These are phyloP conservation scores for Hippocampus mohnikei DNA, from an alignment of 2,113 vertebrate species.

Conservation along the genomic window DNA sequence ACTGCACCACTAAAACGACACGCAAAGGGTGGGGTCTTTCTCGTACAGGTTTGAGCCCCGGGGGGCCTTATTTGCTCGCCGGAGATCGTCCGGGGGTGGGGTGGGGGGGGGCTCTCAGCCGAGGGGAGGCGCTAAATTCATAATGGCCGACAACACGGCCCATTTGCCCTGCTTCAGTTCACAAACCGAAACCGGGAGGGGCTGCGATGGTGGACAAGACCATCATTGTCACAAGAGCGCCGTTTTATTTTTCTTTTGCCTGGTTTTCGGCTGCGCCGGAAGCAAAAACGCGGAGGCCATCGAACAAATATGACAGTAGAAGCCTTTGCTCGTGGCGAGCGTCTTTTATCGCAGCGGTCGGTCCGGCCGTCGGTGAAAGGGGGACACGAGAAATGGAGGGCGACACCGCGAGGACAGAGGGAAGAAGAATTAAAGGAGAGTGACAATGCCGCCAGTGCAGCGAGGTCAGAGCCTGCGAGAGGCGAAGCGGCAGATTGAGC, in stretches of 20 bases:
- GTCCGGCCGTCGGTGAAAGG: constrained; percentile 37
- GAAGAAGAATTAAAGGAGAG: constrained; percentile 26
- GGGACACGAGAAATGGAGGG: constrained; percentile 26
- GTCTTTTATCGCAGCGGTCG: constrained; percentile 32
- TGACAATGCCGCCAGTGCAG: constrained; percentile 36
- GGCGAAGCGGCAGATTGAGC: constrained; percentile 57
- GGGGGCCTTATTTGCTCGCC: constrained; percentile 20
- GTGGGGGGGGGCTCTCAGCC: constrained; percentile 23
- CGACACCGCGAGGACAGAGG: constrained; percentile 11
- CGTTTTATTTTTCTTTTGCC: background rate
- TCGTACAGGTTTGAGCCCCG: constrained; percentile 34
- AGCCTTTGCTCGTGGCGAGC: background rate
- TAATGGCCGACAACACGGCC: constrained; percentile 47
- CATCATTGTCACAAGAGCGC: constrained; percentile 28
- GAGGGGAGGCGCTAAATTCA: constrained; percentile 33
- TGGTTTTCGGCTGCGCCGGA: background rate
- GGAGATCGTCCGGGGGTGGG: constrained; percentile 52
- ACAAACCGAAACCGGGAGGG: constrained; percentile 57
- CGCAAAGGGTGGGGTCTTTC: constrained; percentile 10
- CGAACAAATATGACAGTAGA: background rate
- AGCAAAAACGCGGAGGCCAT: background rate
- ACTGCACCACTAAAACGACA: constrained; percentile 10
- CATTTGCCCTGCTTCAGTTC: constrained; percentile 63
- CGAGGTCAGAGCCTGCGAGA: constrained; percentile 55
- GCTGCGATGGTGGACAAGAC: constrained; percentile 3